Evolutionary conservation across 1,140 invertebrate genomes (phyloP), one percentile per base, ranked within the genome.

Genomic region (Calosoma granatense): DNA sequence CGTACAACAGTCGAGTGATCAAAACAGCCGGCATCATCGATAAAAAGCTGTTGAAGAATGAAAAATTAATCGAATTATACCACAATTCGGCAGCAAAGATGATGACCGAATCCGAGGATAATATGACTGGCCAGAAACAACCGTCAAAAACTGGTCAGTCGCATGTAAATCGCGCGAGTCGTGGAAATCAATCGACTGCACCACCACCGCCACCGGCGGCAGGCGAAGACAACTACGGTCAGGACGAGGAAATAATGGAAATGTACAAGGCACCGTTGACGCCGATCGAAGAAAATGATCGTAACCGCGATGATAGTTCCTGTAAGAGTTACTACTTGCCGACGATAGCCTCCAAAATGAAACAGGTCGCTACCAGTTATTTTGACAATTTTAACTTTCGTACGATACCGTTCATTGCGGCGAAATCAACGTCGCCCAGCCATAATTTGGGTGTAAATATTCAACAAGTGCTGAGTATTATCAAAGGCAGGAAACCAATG

Each of bases 371-470:
- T 12, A 71, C 70, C 55, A 67, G 67, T 2, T 76, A 76, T 57
- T 72, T 74, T n/a, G 66, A 69, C 17, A 69, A 63, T 51, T 76
- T 74, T 43, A 73, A 72, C 59, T 73, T 77, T 53, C 65, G 66
- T 54, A 72, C 74, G 41, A 79, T 81, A 54, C 79, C 79, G 17
- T 81, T 81, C 63, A 76, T 78, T 20, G 73, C 74, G 15, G 76
- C 76, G 0, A 79, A 73, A 47, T 80, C 78, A 0, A 70, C 76
- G 6, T 67, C 69, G 12, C 76, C 72, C 0, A 79, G 75, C 63
- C 73, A 79, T 56, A 81, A 81, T 66, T 68, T 80, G 20, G 77
- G 77, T 23, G 69, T 80, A 20, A 80, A 78, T 61, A 77, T 81
- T 55, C 79, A 81, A 60, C 74, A 80, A 70, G 71, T 77, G 1